Conservation (phyloP, 2,113 vertebrate species). For the Rhipidura dahli region DNA sequence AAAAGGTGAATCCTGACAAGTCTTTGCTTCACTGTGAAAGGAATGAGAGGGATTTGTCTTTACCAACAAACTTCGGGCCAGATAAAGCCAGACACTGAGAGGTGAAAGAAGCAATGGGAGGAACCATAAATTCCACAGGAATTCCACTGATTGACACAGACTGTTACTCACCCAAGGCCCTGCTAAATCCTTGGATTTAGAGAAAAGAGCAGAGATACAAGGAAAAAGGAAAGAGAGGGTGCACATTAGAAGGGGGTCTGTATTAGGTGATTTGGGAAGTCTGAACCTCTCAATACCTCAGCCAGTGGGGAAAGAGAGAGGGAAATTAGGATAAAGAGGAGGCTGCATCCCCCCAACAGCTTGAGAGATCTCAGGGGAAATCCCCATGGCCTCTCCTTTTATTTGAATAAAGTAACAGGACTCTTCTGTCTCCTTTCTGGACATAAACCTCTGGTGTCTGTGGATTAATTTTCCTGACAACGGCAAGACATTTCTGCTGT, state of each 20-base stretch:
- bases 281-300: not conserved
- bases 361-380: not conserved
- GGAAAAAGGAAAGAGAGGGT: not conserved
- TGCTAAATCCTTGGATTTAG: not conserved
- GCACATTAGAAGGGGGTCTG: not conserved
- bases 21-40: not conserved
- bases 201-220: not conserved
- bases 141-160: too few species aligned
- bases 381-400: not conserved
- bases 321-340: not conserved
- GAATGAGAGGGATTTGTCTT: not conserved
- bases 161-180: not conserved
- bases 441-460: not conserved
- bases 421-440: not conserved
- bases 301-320: not conserved
- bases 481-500: not conserved
- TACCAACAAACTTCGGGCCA: not conserved
- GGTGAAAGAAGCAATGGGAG: not conserved
- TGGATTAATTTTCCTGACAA: not conserved
- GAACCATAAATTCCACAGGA: not conserved
- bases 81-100: not conserved
- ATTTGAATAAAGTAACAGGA: not conserved
- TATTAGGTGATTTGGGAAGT: not conserved
- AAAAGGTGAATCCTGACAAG: not conserved
- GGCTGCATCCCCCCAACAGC: not conserved